A percentile compares a stretch with the other conserved stretches of the same genome.
These are phyloP conservation scores for Turnix velox DNA, from an alignment of 2,113 vertebrate genomes.

Conservation along the genomic window DNA sequence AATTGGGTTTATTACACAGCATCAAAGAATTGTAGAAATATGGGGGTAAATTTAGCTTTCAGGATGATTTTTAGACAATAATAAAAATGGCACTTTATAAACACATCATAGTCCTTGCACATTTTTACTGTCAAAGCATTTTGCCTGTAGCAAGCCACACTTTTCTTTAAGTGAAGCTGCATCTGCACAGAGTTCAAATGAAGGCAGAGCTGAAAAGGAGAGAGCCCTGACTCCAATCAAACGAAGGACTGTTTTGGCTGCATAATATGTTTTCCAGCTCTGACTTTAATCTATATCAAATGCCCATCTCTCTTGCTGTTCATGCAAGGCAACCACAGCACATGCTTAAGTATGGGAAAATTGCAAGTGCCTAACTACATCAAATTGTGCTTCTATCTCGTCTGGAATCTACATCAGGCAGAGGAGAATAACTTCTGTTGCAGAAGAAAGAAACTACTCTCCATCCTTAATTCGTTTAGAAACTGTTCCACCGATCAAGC, in stretches of 20 bases:
- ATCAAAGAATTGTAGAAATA: neutral
- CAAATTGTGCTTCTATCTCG: constrained; percentile 36
- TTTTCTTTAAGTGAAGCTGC: constrained; percentile 1
- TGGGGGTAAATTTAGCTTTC: neutral
- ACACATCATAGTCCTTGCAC: neutral
- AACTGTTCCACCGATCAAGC: neutral
- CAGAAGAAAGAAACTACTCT: constrained; percentile 44
- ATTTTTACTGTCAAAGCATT: constrained; percentile 19
- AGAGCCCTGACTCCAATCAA: constrained; percentile 43
- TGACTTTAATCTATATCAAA: constrained; percentile 61
- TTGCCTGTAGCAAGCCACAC: constrained; percentile 15
- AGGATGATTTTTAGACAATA: neutral
- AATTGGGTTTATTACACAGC: neutral
- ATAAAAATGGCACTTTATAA: constrained; percentile 33
- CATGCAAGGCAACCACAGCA: neutral
- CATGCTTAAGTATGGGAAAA: constrained; percentile 49
- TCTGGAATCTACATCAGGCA: constrained; percentile 52
- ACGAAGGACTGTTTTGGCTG: constrained; percentile 17
- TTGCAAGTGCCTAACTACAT: constrained; percentile 28
- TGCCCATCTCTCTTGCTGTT: constrained; percentile 20
- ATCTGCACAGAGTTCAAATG: neutral
- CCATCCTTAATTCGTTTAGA: constrained; percentile 34
- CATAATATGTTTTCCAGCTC: constrained; percentile 39
- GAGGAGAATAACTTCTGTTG: constrained; percentile 30
- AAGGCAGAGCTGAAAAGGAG: constrained; percentile 9